These are phyloP conservation scores for Marmota monax DNA, from an alignment of 2,113 vertebrate genomes.

Conservation along the genomic window DNA sequence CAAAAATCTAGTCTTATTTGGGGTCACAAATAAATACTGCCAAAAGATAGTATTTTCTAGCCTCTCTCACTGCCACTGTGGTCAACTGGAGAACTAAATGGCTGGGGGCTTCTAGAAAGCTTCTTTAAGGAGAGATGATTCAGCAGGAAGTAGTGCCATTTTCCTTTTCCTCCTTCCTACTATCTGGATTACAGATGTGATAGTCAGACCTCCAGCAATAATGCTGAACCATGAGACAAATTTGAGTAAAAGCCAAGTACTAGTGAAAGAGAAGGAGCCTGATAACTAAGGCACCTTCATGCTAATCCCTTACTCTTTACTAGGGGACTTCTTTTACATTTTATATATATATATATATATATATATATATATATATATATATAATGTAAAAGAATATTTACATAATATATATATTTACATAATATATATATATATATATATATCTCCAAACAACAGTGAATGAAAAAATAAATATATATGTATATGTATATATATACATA, in stretches of 20 bases:
- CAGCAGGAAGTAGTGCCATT: neutral
- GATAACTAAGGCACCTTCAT: neutral
- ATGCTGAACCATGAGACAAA: neutral
- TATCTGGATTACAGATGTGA: neutral
- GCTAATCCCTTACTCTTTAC: neutral
- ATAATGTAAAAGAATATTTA: no score
- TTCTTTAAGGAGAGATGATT: neutral
- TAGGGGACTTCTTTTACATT: neutral
- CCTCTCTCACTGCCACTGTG: neutral
- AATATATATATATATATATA: no score
- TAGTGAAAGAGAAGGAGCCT: neutral
- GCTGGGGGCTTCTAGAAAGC: neutral
- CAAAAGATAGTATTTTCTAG: neutral
- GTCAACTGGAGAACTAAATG: neutral
- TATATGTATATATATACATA: no score
- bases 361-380: no score
- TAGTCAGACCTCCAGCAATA: neutral
- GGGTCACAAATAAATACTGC: neutral
- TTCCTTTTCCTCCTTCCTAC: neutral
- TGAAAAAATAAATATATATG: no score
- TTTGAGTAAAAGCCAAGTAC: neutral
- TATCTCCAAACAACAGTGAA: no score
- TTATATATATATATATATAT: no score
- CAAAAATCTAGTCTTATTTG: neutral
- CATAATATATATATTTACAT: no score